Base-by-base conservation (phyloP, 1,140 invertebrate species). In the Trachelipus rathkii region DNA sequence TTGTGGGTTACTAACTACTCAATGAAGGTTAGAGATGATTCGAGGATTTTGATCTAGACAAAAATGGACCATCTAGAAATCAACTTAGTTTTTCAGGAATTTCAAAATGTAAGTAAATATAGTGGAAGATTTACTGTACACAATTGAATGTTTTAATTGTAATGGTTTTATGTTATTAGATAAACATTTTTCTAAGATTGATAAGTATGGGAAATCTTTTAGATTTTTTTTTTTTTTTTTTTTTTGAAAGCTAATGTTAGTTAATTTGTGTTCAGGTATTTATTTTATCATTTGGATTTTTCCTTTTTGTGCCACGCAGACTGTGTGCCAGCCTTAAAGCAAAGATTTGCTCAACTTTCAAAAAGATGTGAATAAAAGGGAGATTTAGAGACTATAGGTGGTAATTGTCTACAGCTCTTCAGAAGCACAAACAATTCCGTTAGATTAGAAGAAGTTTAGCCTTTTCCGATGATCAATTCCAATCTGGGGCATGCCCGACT, bases 381-480 rank as follows among this genome's bases (percentile, higher is more conserved):
- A 95, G 84, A 98, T 84, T 86, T 98, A 45, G 92, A 96, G 85
- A 96, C 94, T 10, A 86, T 95, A 19, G 95, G 94, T 45, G 96
- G 96, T 4, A 97, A n/a, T n/a, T 95, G 86, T 97, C 96, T 10
- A 92, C 96, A 83, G 95, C 95, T 15, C 95, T 15, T 95, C 94
- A 83, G 94, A 95, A 86, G 80, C 44, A 81, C 81, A 11, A 81
- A 78, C 0, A 95, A 96, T 85, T 96, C 93, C 5, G 95, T 96
- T 6, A 89, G 94, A 5, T 87, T 95, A n/a, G 94, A 97, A 84
- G 97, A 99, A 87, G 97, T 84, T 87, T 96, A 80, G 96, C 97
- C n/a, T 99, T 99, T 87, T 95, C 95, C 74, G 94, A 98, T 82
- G 97, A 97, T 99, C 75, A 99, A 99, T 85, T 92, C 92, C 53